Conservation (phyloP, 2,888 invertebrate species). For the Apomyelois bistriatella region DNA sequence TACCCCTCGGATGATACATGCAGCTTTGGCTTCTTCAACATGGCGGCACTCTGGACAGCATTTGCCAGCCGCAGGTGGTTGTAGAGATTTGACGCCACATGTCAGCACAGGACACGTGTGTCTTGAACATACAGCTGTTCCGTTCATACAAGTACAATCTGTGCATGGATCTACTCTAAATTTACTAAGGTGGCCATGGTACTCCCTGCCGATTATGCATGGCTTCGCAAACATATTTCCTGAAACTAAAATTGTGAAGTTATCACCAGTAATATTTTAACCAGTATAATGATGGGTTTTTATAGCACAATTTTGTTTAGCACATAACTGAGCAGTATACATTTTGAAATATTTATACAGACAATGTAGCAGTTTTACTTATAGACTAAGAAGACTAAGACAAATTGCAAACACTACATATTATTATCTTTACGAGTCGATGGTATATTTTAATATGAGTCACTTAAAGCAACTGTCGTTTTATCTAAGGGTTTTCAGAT, state of each 20-base stretch:
- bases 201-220: constrained; percentile 86
- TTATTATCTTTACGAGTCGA: too few species aligned
- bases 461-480: too few species aligned
- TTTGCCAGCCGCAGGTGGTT: constrained; percentile 81
- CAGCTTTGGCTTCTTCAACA: constrained; percentile 83
- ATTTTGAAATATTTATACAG: too few species aligned
- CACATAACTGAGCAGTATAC: too few species aligned
- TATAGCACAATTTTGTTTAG: too few species aligned
- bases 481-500: too few species aligned
- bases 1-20: constrained; percentile 82
- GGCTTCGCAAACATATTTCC: constrained; percentile 58
- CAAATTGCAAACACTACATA: too few species aligned
- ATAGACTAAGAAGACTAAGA: too few species aligned
- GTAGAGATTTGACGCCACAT: constrained; percentile 87
- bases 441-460: too few species aligned
- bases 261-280: background rate
- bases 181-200: constrained; percentile 81
- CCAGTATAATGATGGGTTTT: too few species aligned
- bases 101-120: constrained; percentile 94
- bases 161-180: constrained; percentile 90
- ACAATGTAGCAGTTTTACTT: too few species aligned
- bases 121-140: constrained; percentile 88
- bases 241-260: constrained; percentile 41
- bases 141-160: constrained; percentile 89
- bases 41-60: constrained; percentile 90